Percentiles rank a stretch among this genome's conserved stretches.
phyloP scores from a whole-genome alignment of 2,113 vertebrate species.

The Pycnonotus jocosus region DNA sequence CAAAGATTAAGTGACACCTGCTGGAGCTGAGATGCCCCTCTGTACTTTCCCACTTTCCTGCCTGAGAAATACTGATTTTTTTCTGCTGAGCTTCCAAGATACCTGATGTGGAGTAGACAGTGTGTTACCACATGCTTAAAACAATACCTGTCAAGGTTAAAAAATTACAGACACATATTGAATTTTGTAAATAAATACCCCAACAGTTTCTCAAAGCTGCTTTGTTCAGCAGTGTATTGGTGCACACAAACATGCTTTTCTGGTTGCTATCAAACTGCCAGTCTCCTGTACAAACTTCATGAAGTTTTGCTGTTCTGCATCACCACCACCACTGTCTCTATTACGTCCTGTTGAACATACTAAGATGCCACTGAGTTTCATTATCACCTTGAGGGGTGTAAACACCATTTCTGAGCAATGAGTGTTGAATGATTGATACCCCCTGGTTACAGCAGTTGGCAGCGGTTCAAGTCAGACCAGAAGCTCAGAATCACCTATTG shows the following conservation, averaged over 20 bases:
- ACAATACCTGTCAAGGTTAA: background rate
- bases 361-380: background rate
- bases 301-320: background rate
- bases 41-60: background rate
- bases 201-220: background rate
- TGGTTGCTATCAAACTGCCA: background rate
- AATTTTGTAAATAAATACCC: background rate
- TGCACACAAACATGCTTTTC: background rate
- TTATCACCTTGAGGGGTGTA: background rate
- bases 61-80: background rate
- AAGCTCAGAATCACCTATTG: background rate
- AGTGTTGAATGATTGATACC: background rate
- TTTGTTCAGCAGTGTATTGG: background rate
- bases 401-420: background rate
- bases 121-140: background rate
- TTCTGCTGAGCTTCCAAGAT: background rate
- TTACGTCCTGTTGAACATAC: background rate
- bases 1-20: background rate
- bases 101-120: rapidly evolving
- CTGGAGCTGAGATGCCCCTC: background rate
- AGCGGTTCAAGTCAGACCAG: background rate
- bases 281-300: background rate
- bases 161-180: background rate
- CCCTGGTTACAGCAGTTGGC: background rate
- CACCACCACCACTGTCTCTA: background rate